A percentile compares a stretch with the other conserved stretches of the same genome.
Evolutionary conservation across 2,888 invertebrate genomes (phyloP).

Genomic region (Fragum fragum): DNA sequence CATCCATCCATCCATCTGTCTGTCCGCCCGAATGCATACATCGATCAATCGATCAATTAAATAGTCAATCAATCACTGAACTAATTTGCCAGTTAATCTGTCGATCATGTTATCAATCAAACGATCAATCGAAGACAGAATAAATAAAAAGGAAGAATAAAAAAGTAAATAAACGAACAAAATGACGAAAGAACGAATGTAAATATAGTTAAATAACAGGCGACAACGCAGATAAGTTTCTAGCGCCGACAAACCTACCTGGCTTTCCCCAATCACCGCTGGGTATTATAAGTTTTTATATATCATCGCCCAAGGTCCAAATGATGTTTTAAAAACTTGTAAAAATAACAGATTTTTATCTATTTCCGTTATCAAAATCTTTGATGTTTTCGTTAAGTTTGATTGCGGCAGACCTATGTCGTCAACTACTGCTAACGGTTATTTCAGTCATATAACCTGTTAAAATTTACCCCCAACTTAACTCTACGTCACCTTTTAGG

Average conservation of each 20-base stretch:
- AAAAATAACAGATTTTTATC: slow-evolving; percentile 22
- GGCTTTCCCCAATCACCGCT: neutral
- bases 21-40: no score
- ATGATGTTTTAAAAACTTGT: slow-evolving; percentile 14
- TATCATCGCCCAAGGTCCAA: slow-evolving; percentile 11
- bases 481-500: no score
- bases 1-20: no score
- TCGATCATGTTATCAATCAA: no score
- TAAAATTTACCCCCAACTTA: no score
- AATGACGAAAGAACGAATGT: neutral
- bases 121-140: no score
- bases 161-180: no score
- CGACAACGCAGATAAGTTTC: neutral
- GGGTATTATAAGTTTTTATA: neutral
- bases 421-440: neutral
- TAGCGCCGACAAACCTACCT: slow-evolving; percentile 10
- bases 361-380: neutral
- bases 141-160: no score
- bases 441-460: no score
- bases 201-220: neutral
- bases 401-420: neutral
- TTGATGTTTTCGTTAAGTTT: neutral
- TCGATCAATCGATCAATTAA: no score
- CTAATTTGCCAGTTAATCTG: no score
- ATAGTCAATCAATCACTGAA: no score